These are phyloP conservation scores for Elysia crispata DNA, from an alignment of 2,888 invertebrate genomes.

Conservation along the genomic window DNA sequence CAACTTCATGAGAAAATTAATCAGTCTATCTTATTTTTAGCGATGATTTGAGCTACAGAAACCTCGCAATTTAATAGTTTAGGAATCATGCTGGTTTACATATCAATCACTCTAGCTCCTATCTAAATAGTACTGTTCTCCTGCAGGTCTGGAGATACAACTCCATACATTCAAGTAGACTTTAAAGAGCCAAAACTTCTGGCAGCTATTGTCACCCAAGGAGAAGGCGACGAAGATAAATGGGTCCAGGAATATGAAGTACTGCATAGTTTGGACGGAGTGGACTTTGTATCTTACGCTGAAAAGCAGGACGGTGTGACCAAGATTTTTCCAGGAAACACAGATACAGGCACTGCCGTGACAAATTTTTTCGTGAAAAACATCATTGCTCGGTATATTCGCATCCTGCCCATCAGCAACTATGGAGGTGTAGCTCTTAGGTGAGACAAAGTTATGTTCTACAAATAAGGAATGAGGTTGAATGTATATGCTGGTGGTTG, in stretches of 20 bases:
- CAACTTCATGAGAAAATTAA: too few species aligned
- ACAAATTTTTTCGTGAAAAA: conserved; percentile 46
- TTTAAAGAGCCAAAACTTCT: conserved; percentile 58
- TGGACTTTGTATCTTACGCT: conserved; percentile 57
- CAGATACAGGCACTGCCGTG: conserved; percentile 38
- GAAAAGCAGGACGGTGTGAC: conserved; percentile 46
- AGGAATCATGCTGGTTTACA: neutral
- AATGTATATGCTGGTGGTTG: too few species aligned
- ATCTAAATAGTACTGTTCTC: neutral
- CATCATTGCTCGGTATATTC: conserved; percentile 43
- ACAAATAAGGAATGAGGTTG: too few species aligned
- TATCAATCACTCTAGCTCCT: too few species aligned
- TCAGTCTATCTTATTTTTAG: too few species aligned
- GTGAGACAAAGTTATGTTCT: neutral
- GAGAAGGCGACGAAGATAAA: conserved; percentile 58
- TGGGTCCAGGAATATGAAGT: conserved; percentile 60
- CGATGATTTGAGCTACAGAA: too few species aligned
- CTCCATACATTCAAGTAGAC: conserved; percentile 58
- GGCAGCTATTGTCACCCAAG: conserved; percentile 64
- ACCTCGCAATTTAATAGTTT: neutral
- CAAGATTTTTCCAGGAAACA: conserved; percentile 48
- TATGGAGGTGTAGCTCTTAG: conserved; percentile 44
- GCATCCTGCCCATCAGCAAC: conserved; percentile 46
- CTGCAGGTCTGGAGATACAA: conserved; percentile 31
- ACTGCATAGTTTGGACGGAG: conserved; percentile 60